phyloP scores from a whole-genome alignment of 2,888 invertebrate genomes.

The Rosalia funebris region DNA sequence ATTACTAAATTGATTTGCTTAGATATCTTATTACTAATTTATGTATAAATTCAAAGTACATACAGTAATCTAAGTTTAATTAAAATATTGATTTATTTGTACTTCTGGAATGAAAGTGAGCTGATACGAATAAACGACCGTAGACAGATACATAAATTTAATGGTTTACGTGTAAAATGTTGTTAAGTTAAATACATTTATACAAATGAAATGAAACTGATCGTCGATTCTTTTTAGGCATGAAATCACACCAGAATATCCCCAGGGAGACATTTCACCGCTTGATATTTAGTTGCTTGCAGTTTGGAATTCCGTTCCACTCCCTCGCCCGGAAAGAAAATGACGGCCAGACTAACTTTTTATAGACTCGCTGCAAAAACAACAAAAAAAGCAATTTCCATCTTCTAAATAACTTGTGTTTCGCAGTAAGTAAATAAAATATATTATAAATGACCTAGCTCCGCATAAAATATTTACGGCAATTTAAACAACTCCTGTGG shows the following conservation, averaged over 20 bases:
- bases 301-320: conserved; percentile 41
- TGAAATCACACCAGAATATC: conserved; percentile 48
- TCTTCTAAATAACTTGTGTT: too few species aligned
- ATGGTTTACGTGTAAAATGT: not conserved
- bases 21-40: conserved; percentile 36
- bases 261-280: conserved; percentile 50
- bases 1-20: conserved; percentile 48
- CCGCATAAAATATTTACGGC: not conserved
- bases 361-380: not conserved
- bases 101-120: not conserved
- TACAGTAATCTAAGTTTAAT: not conserved
- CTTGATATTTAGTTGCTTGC: conserved; percentile 50
- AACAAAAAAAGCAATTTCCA: not conserved
- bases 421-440: too few species aligned
- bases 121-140: not conserved
- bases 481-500: conserved; percentile 2
- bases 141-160: not conserved
- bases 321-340: conserved; percentile 41
- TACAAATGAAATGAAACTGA: conserved; percentile 20
- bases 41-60: not conserved
- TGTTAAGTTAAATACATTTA: conserved; percentile 8
- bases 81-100: conserved; percentile 3
- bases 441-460: not conserved
- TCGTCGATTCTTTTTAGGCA: conserved; percentile 40
- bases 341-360: conserved; percentile 39